Conservation (phyloP, 2,113 vertebrate genomes). For the Phaethornis superciliosus region DNA sequence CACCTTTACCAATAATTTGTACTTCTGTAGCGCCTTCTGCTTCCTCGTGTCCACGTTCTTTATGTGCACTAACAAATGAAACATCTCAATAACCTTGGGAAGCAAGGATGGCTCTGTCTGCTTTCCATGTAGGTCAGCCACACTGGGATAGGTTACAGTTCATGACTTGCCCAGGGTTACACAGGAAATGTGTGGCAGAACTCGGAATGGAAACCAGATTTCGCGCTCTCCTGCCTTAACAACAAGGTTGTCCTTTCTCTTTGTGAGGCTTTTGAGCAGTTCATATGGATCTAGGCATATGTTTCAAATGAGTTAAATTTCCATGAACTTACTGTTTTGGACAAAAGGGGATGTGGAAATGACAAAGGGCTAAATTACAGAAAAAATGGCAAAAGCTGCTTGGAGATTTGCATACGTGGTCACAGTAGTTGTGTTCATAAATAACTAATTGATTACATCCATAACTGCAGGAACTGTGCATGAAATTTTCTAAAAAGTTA, state of each 20-base stretch:
- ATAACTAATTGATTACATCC: conserved; percentile 53
- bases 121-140: conserved; percentile 42
- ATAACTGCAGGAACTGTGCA: not conserved
- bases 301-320: conserved; percentile 67
- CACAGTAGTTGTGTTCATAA: conserved; percentile 15
- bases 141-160: conserved; percentile 49
- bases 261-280: conserved; percentile 40
- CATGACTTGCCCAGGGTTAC: conserved; percentile 69
- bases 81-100: not conserved
- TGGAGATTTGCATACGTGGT: conserved; percentile 51
- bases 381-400: conserved; percentile 7
- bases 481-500: conserved; percentile 24
- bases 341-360: not conserved
- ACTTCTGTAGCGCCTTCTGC: not conserved
- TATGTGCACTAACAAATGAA: not conserved
- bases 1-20: not conserved
- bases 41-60: not conserved
- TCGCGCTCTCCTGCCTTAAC: conserved; percentile 57
- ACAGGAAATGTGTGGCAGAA: conserved; percentile 66
- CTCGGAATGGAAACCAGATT: conserved; percentile 69
- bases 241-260: conserved; percentile 64
- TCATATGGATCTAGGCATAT: conserved; percentile 6
- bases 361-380: conserved; percentile 11
- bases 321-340: conserved; percentile 28
- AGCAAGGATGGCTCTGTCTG: not conserved